Percentiles rank a stretch among this genome's conserved stretches.
phyloP scores from a whole-genome alignment of 2,888 invertebrate species.

The Tenthredo amoena region DNA sequence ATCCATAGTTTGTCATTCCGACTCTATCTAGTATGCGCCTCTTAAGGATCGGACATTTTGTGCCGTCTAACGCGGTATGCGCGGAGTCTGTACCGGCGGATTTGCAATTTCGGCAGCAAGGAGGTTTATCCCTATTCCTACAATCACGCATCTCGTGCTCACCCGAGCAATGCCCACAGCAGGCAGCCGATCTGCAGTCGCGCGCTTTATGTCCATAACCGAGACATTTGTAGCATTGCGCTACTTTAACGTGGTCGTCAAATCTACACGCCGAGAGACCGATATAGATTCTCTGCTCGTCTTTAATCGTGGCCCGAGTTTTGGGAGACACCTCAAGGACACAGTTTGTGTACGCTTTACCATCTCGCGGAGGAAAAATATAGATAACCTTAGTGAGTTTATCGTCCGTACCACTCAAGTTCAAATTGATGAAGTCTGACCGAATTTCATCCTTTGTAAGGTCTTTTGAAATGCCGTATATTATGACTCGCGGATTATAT shows the following conservation, averaged over 20 bases:
- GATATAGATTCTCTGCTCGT: not conserved
- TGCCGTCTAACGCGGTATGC: not conserved
- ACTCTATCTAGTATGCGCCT: not conserved
- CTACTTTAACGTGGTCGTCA: constrained; percentile 52
- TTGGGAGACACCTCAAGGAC: not conserved
- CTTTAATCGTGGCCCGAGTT: not conserved
- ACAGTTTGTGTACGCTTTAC: not conserved
- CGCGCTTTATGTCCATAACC: constrained; percentile 51
- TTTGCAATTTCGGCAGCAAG: not conserved
- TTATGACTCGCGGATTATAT: not conserved
- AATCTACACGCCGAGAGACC: constrained; percentile 5
- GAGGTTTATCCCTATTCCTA: not conserved
- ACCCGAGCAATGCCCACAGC: not conserved
- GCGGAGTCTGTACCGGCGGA: not conserved
- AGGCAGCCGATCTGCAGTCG: constrained; percentile 18
- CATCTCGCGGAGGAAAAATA: not conserved
- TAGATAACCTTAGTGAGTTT: not conserved
- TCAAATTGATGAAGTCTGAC: not conserved
- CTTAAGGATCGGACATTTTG: not conserved
- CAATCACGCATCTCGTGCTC: not conserved
- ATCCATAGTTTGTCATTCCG: constrained; percentile 17
- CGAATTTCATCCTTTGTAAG: not conserved
- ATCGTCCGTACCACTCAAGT: not conserved
- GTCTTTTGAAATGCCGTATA: not conserved
- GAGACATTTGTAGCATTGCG: constrained; percentile 56